Conservation (phyloP, 2,888 invertebrate species). For the Agrochola circellaris region DNA sequence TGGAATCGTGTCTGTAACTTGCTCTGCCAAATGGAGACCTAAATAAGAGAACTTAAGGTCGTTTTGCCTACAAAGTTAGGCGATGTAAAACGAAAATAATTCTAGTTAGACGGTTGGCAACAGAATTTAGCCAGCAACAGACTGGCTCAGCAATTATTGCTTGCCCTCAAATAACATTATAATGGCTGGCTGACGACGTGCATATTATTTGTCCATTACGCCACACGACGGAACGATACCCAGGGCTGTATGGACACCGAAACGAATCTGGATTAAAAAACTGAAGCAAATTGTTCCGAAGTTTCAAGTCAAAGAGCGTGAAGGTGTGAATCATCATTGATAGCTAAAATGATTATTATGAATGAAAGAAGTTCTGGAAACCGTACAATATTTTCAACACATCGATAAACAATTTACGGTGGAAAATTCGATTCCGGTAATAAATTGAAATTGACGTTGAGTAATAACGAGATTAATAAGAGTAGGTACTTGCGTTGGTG, state of each 20-base stretch:
- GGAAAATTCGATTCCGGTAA: constrained; percentile 15
- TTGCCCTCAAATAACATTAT: constrained; percentile 87
- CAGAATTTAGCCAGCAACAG: constrained; percentile 70
- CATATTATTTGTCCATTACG: constrained; percentile 88
- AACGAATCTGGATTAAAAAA: constrained; percentile 49
- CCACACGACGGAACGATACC: constrained; percentile 64
- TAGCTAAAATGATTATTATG: constrained; percentile 13
- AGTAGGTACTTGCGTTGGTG: constrained; percentile 13
- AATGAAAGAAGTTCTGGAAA: constrained; percentile 1
- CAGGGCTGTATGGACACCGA: constrained; percentile 64
- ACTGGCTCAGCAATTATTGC: constrained; percentile 79
- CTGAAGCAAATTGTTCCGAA: constrained; percentile 31
- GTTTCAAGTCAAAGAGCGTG: constrained; percentile 27
- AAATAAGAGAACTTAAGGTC: constrained; percentile 31
- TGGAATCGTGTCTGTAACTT: constrained; percentile 36
- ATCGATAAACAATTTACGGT: constrained; percentile 7
- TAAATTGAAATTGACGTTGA: constrained; percentile 42
- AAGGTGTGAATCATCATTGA: constrained; percentile 36
- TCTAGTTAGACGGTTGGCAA: constrained; percentile 65
- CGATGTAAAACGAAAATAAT: constrained; percentile 63
- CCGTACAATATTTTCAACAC: constrained; percentile 7
- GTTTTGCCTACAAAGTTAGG: constrained; percentile 28
- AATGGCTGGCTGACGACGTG: constrained; percentile 79
- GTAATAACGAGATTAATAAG: constrained; percentile 35
- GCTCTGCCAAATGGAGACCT: constrained; percentile 35